Evolutionary conservation across 2,113 vertebrate genomes (phyloP).

Genomic region (Physeter macrocephalus): DNA sequence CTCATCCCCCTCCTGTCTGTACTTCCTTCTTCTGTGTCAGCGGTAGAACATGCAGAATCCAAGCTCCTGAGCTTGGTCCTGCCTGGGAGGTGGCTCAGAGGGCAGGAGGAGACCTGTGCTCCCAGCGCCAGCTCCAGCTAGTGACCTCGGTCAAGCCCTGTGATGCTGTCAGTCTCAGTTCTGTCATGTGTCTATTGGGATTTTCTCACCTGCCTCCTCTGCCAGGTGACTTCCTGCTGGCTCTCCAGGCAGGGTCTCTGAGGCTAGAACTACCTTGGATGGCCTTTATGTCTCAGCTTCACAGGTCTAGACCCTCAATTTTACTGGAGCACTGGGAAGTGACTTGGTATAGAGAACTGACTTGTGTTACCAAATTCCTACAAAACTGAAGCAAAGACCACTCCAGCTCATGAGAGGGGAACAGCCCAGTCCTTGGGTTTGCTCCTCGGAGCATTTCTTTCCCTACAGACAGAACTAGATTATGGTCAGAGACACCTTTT

Average conservation of each 20-base stretch:
- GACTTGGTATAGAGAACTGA: neutral
- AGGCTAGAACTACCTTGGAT: neutral
- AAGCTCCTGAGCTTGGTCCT: neutral
- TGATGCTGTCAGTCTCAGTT: neutral
- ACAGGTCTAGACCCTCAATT: neutral
- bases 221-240: neutral
- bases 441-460: neutral
- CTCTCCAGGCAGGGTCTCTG: neutral
- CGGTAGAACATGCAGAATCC: neutral
- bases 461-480: neutral
- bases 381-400: neutral
- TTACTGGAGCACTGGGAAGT: neutral
- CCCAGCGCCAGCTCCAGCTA: neutral
- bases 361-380: neutral
- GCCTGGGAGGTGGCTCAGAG: neutral
- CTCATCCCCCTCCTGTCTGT: neutral
- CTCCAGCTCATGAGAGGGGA: neutral
- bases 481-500: neutral
- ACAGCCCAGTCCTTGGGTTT: neutral
- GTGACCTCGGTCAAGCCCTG: neutral
- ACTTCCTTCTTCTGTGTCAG: neutral
- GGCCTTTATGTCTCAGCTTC: neutral
- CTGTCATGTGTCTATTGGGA: neutral
- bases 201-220: neutral
- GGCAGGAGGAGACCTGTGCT: neutral